Conservation (phyloP, 1,140 invertebrate species). For the Dendroctonus valens region DNA sequence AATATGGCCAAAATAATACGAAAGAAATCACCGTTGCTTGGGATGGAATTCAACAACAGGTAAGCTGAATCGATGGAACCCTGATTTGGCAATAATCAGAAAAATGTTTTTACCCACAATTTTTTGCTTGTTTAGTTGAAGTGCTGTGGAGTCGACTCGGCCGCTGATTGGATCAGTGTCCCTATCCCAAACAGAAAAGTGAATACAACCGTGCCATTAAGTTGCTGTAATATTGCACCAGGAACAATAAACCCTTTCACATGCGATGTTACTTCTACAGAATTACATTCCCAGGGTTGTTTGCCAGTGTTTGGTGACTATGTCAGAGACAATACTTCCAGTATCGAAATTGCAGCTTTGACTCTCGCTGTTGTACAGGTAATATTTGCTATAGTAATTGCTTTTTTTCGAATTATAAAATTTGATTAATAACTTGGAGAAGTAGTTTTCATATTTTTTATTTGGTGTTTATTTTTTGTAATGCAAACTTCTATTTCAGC, state of each 20-base stretch:
- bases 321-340: constrained; percentile 65
- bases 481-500: constrained; percentile 37
- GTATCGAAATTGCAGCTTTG: constrained; percentile 72
- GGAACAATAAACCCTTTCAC: constrained; percentile 51
- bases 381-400: constrained; percentile 3
- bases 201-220: constrained; percentile 55
- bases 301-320: constrained; percentile 58
- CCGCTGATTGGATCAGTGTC: constrained; percentile 60
- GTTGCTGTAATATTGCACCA: constrained; percentile 58
- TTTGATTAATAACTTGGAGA: neutral
- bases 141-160: constrained; percentile 68
- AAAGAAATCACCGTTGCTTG: constrained; percentile 59
- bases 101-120: neutral
- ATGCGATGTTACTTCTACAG: constrained; percentile 47
- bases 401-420: constrained; percentile 3
- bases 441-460: neutral
- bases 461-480: neutral
- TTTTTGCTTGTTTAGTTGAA: constrained; percentile 56
- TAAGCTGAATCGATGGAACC: constrained; percentile 48
- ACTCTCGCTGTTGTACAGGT: constrained; percentile 76
- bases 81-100: neutral
- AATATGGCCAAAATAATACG: constrained; percentile 59
- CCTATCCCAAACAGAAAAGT: neutral
- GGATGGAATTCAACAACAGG: constrained; percentile 72
- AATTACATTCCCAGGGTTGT: constrained; percentile 56